A percentile compares a stretch with the other conserved stretches of the same genome.
Conservation (phyloP, 2,113 vertebrate genomes). For the Megaleporinus macrocephalus region DNA sequence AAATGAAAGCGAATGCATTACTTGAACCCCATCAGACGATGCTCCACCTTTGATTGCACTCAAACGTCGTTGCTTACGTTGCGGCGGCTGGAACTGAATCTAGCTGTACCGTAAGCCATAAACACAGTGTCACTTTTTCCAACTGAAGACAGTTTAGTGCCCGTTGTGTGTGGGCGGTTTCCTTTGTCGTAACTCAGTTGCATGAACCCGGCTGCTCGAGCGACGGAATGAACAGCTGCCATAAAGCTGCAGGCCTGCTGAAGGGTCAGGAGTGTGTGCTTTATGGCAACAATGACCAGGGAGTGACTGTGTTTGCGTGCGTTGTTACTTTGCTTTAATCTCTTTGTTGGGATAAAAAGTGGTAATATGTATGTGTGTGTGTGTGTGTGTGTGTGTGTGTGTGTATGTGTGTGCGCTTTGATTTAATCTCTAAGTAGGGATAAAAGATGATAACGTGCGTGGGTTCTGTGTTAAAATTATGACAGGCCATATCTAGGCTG, state of each 20-base stretch:
- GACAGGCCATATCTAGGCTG: too few species aligned
- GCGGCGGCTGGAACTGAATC: not conserved
- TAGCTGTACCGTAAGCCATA: not conserved
- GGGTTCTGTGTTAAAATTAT: too few species aligned
- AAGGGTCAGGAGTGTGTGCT: conserved; percentile 12
- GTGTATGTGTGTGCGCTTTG: too few species aligned
- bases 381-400: too few species aligned
- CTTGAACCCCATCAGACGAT: too few species aligned
- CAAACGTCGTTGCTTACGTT: too few species aligned
- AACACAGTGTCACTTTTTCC: not conserved
- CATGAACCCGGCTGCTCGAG: not conserved
- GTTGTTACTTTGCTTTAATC: not conserved
- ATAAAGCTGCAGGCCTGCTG: not conserved
- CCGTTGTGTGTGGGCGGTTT: not conserved
- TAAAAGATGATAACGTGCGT: too few species aligned
- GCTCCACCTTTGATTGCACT: not conserved
- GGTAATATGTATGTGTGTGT: too few species aligned
- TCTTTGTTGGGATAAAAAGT: not conserved
- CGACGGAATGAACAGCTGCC: not conserved
- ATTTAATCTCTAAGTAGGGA: too few species aligned
- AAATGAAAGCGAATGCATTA: too few species aligned
- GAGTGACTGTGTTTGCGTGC: not conserved
- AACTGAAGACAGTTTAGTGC: not conserved
- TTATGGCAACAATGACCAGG: conserved; percentile 5
- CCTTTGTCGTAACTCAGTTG: not conserved